Base-by-base conservation (phyloP, 2,888 invertebrate species). In the Crioceris asparagi region DNA sequence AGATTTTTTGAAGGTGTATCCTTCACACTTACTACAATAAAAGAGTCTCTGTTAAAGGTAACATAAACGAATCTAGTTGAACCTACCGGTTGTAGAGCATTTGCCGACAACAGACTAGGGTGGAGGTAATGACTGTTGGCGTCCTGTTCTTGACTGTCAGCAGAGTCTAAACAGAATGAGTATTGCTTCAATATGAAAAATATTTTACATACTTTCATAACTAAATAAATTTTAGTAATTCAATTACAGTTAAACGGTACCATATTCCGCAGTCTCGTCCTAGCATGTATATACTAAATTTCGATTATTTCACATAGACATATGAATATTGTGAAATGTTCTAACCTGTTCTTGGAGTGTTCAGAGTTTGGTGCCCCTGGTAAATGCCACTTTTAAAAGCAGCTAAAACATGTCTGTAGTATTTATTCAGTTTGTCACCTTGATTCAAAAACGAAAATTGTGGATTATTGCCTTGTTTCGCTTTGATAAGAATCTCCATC, bases 401-500 rank as follows among this genome's bases (percentile, higher is more conserved):
- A 35, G 69, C 66, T 40, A 81, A 62, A 3, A 88, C 65, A 46
- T 84, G 82, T 43, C 81, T 81, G 64, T 97, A 98, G 65, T 93
- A 98, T 0, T 83, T 77, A 65, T 96, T 81, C 26, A 97, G 69
- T 0, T 69, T 65, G 40, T 88, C 79, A 46, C 86, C 88, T 57
- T 85, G 86, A 40, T 87, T 84, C 40, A 98, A 70, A 67, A 98
- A 98, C 47, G 83, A 75, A 67, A 98, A 98, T 67, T 93, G 88
- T 0, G 82, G 74, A 68, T 96, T 97, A 57, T 83, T 81, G 0
- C 85, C 75, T 64, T 98, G 98, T 66, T 97, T 98, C 3, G 96
- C 90, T 66, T 97, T 97, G 49, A 98, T 82, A 8, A 98, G 73
- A 49, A 98, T 94, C 69, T 98, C 98, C 96, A 98, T 96, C 67